Evolutionary conservation across 2,797 vertebrate species (phyloP), one percentile per base, ranked within the genome.

Genomic region (Alcedo quadribrachys): DNA sequence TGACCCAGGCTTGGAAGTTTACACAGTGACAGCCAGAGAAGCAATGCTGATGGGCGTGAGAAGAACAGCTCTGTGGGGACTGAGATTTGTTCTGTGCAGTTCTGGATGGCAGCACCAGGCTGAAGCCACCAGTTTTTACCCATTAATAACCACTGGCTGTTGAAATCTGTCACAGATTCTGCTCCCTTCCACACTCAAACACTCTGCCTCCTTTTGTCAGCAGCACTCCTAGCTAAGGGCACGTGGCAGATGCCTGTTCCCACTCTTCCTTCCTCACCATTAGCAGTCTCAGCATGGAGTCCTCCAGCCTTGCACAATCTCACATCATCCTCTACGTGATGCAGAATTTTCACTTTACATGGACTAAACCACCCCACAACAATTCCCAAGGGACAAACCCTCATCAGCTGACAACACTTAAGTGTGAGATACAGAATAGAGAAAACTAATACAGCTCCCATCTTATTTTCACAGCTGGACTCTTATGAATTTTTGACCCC

Each of bases 331-430:
- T 65, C 27, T 68, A 88, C 25, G 42, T 74, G 87, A 93, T 89
- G 91, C 90, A 92, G 94, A 95, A 95, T 87, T 86, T 94, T 95
- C 77, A 62, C 84, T 82, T 87, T 89, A 91, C 67, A 93, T 93
- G 95, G 87, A 87, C 82, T 80, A 83, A 93, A 92, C 70, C 87
- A 74, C 75, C 60, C 57, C 81, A 60, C 1, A 50, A 95, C 90
- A 75, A 85, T 94, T 90, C 96, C 94, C 77, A 87, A 90, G 74
- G 91, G 95, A 96, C 90, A 63, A 89, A 92, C 73, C 68, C 87
- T 92, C 89, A 94, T 96, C 94, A 96, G 27, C 91, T 90, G 94
- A 96, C 95, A 93, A 93, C 81, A 89, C 85, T 93, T 91, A 80
- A 89, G 46, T 30, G 75, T 75, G 91, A 95, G 93, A 89, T 70